These are phyloP conservation scores for Drosophila meridiana DNA, from an alignment of 2,888 invertebrate species.

Conservation along the genomic window DNA sequence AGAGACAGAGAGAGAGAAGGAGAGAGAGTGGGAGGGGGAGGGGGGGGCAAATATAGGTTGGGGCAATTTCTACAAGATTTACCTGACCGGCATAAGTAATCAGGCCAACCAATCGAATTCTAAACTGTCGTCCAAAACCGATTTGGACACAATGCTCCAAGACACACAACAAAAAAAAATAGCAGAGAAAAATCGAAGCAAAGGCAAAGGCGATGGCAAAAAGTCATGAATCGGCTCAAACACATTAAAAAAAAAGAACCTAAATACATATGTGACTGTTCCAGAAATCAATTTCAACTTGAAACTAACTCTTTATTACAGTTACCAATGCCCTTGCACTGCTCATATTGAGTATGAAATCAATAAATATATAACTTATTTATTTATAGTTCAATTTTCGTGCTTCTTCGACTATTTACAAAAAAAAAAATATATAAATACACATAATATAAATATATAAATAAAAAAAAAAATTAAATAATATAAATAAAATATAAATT, in stretches of 20 bases:
- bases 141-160: slow-evolving; percentile 61
- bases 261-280: slow-evolving; percentile 18
- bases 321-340: not conserved
- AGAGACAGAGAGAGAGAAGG: slow-evolving; percentile 11
- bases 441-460: too few relatives aligned
- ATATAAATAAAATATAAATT: too few relatives aligned
- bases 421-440: too few relatives aligned
- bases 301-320: not conserved
- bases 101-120: slow-evolving; percentile 66
- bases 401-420: too few relatives aligned
- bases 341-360: too few relatives aligned
- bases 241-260: slow-evolving; percentile 17
- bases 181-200: slow-evolving; percentile 7
- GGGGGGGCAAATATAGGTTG: not conserved
- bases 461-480: too few relatives aligned
- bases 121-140: slow-evolving; percentile 78
- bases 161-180: slow-evolving; percentile 1
- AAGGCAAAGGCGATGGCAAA: slow-evolving; percentile 23
- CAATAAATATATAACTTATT: too few relatives aligned
- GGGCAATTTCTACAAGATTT: slow-evolving; percentile 70
- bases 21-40: slow-evolving; percentile 13
- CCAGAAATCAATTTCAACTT: slow-evolving; percentile 24
- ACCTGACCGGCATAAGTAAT: slow-evolving; percentile 80
- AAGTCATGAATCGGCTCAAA: slow-evolving; percentile 45
- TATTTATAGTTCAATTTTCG: too few relatives aligned